A percentile compares a stretch with the other conserved stretches of the same genome.
These are phyloP conservation scores for Aplysina aerophoba DNA, from an alignment of 37 sponge, comb jelly and placozoan species.

Conservation along the genomic window DNA sequence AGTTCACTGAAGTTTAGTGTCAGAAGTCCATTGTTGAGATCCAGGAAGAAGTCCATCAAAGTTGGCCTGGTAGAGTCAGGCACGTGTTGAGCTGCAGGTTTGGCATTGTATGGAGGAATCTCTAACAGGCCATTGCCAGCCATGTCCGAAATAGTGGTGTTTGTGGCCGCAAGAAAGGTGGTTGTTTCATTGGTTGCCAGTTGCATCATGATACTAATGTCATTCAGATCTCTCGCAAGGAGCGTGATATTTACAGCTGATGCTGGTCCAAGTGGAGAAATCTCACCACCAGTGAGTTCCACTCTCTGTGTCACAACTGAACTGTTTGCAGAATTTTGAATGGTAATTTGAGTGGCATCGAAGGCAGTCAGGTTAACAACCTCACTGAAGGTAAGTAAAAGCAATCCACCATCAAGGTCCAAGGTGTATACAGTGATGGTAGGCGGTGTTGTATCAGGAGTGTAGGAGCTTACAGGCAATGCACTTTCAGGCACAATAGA, in stretches of 20 bases:
- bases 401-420: constrained; percentile 66
- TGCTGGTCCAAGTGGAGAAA: constrained; percentile 36
- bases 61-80: constrained; percentile 65
- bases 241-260: constrained; percentile 42
- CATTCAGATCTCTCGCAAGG: constrained; percentile 43
- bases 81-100: constrained; percentile 41
- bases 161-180: constrained; percentile 72
- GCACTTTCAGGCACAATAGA: constrained; percentile 37
- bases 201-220: constrained; percentile 57
- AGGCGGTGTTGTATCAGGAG: constrained; percentile 66
- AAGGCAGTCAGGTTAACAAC: constrained; percentile 71
- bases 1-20: constrained; percentile 82
- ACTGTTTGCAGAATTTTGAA: constrained; percentile 49
- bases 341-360: constrained; percentile 55
- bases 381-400: constrained; percentile 81
- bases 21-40: constrained; percentile 73
- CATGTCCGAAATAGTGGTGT: constrained; percentile 61
- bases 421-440: constrained; percentile 54
- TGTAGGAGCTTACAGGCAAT: constrained; percentile 52
- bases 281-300: constrained; percentile 30
- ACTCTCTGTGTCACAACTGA: constrained; percentile 6
- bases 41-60: constrained; percentile 82
- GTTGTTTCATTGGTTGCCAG: constrained; percentile 53
- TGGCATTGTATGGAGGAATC: constrained; percentile 40
- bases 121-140: constrained; percentile 51